Base-by-base conservation (phyloP, 2,888 invertebrate species). In the Leucania comma region DNA sequence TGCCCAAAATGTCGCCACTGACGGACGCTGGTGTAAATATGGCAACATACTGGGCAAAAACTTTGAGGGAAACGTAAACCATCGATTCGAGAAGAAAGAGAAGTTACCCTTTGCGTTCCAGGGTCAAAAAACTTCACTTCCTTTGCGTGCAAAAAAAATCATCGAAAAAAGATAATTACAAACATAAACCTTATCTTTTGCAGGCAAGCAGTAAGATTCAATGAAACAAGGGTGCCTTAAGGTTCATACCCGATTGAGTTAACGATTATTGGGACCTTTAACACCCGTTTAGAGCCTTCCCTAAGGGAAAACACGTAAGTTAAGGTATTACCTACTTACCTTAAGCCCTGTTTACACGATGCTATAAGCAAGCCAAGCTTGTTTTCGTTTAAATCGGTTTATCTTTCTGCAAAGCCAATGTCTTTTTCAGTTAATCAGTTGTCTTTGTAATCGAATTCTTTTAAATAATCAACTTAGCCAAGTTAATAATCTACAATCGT, bases 251-350 rank as follows among this genome's bases (percentile, higher is more conserved):
- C 83, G 80, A 80, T 82, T 73, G 68, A 75, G 71, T 75, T 80
- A 83, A 83, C 80, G 85, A 78, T 83, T 73, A 83, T 77, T 69
- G 71, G 46, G 56, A 71, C 70, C 82, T 80, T 80, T 68, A 57
- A 78, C 75, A 82, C 71, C 69, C 67, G 67, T 75, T 83, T 72
- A 54, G 29, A 46, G 20, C 26, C 35, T 54, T 51, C 56, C 46
- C 68, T 66, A 50, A 68, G 68, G 78, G 66, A 73, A 74, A 80
- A 68, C 63, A 72, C 64, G 64, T 67, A 24, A 63, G 64, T 71
- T 64, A 38, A 46, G 57, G 64, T 64, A 76, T 64, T 61, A 64
- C 42, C 42, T 42, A 42, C 59, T 63, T 57, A 61, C 57, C 60
- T 75, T 51, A 29, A 64, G 51, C 32, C 26, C 48, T 56, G 54